Conservation (phyloP, 2,113 vertebrate species). For the Pollimyrus isidori region DNA sequence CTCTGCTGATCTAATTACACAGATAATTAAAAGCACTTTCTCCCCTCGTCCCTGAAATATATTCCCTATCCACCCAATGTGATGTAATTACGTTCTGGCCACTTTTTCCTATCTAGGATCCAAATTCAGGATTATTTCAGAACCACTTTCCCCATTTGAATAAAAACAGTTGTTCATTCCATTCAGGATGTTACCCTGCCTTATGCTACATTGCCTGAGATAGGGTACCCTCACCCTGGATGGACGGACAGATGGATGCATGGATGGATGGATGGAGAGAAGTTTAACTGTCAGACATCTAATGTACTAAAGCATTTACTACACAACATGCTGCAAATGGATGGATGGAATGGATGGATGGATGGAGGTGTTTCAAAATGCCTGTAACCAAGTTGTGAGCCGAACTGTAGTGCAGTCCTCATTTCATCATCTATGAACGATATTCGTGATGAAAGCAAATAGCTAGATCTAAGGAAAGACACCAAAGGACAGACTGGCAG, state of each 20-base stretch:
- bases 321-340: neutral
- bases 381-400: neutral
- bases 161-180: neutral
- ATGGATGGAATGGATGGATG: too few relatives aligned
- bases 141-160: neutral
- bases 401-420: neutral
- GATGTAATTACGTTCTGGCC: neutral
- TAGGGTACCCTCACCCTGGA: neutral
- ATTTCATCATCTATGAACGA: neutral
- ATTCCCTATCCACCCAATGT: neutral
- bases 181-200: neutral
- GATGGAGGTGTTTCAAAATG: neutral
- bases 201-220: neutral
- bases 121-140: neutral
- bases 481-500: neutral
- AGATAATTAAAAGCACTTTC: neutral
- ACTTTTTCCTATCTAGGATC: neutral
- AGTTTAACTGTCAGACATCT: neutral
- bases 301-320: neutral
- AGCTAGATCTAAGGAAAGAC: neutral
- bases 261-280: neutral
- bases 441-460: neutral
- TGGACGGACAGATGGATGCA: neutral
- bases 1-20: neutral
- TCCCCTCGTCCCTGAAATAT: neutral